Percentiles rank a stretch among this genome's conserved stretches.
These are phyloP conservation scores for Thalpophila matura DNA, from an alignment of 2,888 invertebrate genomes.

Conservation along the genomic window DNA sequence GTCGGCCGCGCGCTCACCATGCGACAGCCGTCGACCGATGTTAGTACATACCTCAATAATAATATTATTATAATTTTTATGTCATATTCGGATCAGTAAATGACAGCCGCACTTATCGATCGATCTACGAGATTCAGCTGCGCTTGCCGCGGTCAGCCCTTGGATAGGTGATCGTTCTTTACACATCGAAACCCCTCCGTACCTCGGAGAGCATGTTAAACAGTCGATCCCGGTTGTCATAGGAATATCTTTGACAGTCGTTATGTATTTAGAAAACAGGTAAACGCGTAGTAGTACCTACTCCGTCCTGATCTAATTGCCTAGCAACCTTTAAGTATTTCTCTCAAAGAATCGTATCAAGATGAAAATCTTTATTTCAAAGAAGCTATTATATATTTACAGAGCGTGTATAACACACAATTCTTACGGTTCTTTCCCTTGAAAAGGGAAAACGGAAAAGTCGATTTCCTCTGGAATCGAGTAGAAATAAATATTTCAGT, in stretches of 20 bases:
- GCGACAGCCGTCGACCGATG: slow-evolving; percentile 88
- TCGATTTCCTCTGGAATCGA: slow-evolving; percentile 50
- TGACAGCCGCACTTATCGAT: no score
- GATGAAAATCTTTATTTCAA: slow-evolving; percentile 37
- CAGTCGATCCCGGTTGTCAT: no score
- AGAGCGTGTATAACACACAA: slow-evolving; percentile 26
- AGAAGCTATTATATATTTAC: slow-evolving; percentile 39
- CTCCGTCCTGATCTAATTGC: slow-evolving; percentile 13
- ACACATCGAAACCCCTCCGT: no score
- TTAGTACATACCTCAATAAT: slow-evolving; percentile 68
- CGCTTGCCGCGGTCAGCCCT: no score
- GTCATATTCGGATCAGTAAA: no score
- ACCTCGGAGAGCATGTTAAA: no score
- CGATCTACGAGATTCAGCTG: no score
- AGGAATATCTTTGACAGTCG: not conserved
- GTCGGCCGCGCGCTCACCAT: slow-evolving; percentile 87
- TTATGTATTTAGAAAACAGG: not conserved
- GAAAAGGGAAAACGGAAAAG: slow-evolving; percentile 46
- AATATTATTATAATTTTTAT: no score
- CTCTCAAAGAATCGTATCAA: slow-evolving; percentile 7
- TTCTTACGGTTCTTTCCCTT: slow-evolving; percentile 28
- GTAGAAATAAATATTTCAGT: slow-evolving; percentile 50
- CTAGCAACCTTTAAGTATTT: slow-evolving; percentile 1
- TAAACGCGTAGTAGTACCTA: not conserved
- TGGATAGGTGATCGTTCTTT: no score